A percentile compares a stretch with the other conserved stretches of the same genome.
phyloP scores from a whole-genome alignment of 30 jellyfish, hydroid and myxozoan genomes.

The Cassiopea andromeda region DNA sequence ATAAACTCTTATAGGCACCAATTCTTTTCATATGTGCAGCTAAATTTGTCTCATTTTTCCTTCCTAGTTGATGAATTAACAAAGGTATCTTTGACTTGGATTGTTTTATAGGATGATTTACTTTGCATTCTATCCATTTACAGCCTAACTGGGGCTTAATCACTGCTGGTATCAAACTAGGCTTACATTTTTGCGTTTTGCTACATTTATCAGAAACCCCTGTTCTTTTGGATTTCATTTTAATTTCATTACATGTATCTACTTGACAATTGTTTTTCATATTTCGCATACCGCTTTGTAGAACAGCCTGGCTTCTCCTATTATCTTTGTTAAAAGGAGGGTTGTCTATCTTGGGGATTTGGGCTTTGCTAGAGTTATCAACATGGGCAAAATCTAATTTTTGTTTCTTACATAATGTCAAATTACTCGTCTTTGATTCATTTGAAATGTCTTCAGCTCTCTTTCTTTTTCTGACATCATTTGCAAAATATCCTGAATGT shows the following conservation, averaged over 20 bases:
- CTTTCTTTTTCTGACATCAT: not conserved
- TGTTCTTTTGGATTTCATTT: not conserved
- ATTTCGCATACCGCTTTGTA: too few relatives aligned
- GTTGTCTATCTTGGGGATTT: not conserved
- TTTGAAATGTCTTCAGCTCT: not conserved
- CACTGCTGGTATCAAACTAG: not conserved
- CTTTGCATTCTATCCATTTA: constrained; percentile 24
- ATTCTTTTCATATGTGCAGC: not conserved
- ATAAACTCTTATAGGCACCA: not conserved
- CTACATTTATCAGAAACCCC: not conserved
- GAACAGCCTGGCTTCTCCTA: too few relatives aligned
- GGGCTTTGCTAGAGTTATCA: not conserved
- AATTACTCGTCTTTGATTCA: not conserved
- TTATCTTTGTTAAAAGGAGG: too few relatives aligned
- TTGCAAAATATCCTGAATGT: not conserved
- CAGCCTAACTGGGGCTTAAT: not conserved
- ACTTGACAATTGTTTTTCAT: too few relatives aligned
- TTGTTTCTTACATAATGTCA: not conserved
- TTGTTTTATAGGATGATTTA: constrained; percentile 36
- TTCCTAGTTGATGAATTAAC: constrained; percentile 30
- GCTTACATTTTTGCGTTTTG: not conserved
- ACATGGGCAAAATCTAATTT: not conserved
- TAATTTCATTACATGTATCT: too few relatives aligned
- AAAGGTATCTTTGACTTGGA: constrained; percentile 14
- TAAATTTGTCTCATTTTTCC: not conserved